phyloP scores from a whole-genome alignment of 2,888 invertebrate genomes.

The Cheilosia variabilis region DNA sequence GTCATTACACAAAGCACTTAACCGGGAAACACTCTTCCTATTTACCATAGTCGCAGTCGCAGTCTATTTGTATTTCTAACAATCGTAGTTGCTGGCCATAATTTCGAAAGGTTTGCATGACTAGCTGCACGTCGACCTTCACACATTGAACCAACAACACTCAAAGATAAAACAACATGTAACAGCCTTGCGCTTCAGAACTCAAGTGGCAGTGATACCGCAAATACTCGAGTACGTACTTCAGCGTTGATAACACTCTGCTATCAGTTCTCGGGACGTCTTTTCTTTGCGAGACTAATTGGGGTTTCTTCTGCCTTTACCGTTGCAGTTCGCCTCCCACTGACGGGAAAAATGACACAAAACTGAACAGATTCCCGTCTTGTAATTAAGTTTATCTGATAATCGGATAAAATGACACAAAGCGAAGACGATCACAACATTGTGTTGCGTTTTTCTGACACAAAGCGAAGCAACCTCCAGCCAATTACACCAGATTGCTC shows the following conservation, averaged over 20 bases:
- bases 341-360: neutral
- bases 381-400: constrained; percentile 54
- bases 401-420: constrained; percentile 60
- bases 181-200: constrained; percentile 33
- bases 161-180: constrained; percentile 43
- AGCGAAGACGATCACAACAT: constrained; percentile 15
- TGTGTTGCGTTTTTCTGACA: constrained; percentile 14
- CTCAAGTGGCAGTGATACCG: constrained; percentile 28
- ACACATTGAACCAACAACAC: constrained; percentile 11
- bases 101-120: neutral
- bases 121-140: constrained; percentile 65
- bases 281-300: constrained; percentile 36
- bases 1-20: too few relatives aligned
- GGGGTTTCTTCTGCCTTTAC: constrained; percentile 23
- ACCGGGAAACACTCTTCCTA: too few relatives aligned
- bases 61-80: too few relatives aligned
- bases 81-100: too few relatives aligned
- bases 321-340: constrained; percentile 8
- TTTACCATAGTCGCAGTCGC: neutral
- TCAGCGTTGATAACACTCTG: neutral
- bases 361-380: constrained; percentile 46
- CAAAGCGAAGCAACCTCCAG: constrained; percentile 10
- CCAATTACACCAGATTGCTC: constrained; percentile 54
- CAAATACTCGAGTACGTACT: constrained; percentile 15
- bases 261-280: neutral